phyloP scores from a whole-genome alignment of 2,888 invertebrate genomes.

The Tetrapedia diversipes region DNA sequence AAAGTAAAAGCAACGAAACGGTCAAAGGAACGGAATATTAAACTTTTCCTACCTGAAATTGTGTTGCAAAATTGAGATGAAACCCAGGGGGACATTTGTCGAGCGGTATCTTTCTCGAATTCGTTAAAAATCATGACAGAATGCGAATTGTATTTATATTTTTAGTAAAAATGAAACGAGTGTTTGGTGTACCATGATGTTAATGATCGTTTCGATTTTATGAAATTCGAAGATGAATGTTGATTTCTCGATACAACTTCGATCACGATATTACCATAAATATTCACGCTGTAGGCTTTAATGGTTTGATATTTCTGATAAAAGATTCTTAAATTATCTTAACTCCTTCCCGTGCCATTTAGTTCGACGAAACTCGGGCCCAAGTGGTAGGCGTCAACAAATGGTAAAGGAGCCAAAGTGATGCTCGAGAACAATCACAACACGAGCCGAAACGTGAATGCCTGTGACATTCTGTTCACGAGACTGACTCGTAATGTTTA shows the following conservation, averaged over 20 bases:
- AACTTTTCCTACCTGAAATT: conserved; percentile 37
- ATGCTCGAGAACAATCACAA: too few species aligned
- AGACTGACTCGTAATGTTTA: too few species aligned
- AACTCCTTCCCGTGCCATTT: too few species aligned
- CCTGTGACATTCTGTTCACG: too few species aligned
- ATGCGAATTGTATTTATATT: background rate
- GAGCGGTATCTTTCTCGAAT: background rate
- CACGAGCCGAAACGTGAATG: too few species aligned
- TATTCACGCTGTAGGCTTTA: conserved; percentile 15
- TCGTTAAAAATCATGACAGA: too few species aligned
- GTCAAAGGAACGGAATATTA: conserved; percentile 6
- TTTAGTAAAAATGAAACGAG: background rate
- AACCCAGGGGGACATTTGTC: background rate
- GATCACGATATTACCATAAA: background rate
- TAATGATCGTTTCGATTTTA: background rate
- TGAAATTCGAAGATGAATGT: background rate
- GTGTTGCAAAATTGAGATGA: conserved; percentile 13
- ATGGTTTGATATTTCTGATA: too few species aligned
- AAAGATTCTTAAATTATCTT: too few species aligned
- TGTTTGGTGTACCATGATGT: too few species aligned
- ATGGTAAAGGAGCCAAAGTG: too few species aligned
- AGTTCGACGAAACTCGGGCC: too few species aligned
- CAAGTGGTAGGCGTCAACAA: too few species aligned
- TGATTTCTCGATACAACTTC: background rate
- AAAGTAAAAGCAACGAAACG: background rate